These are phyloP conservation scores for Limnothrissa miodon DNA, from an alignment of 2,113 vertebrate species.

Conservation along the genomic window DNA sequence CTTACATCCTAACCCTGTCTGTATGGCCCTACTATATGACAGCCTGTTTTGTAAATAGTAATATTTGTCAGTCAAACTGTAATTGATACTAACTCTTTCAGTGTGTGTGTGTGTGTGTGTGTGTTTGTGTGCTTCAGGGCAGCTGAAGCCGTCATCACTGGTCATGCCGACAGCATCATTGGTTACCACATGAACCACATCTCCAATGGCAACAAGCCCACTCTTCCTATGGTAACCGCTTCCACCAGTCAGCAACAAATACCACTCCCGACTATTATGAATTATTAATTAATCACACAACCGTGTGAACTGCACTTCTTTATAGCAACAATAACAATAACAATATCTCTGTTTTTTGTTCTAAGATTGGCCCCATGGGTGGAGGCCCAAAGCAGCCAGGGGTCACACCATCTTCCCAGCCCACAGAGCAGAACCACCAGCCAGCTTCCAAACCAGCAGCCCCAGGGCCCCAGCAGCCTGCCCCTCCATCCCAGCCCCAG, in stretches of 20 bases:
- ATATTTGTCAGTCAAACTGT: background rate
- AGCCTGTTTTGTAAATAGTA: background rate
- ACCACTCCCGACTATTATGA: background rate
- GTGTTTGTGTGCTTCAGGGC: conserved; percentile 77
- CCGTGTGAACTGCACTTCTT: background rate
- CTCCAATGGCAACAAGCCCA: conserved; percentile 90
- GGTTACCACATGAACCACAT: conserved; percentile 98
- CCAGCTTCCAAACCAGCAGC: conserved; percentile 87
- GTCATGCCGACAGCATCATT: conserved; percentile 94
- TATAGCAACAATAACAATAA: background rate
- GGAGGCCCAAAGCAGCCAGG: conserved; percentile 81
- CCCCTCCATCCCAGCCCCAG: conserved; percentile 69
- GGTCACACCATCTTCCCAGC: conserved; percentile 62
- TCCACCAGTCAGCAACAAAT: background rate
- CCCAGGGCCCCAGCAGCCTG: conserved; percentile 75
- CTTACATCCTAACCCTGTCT: background rate
- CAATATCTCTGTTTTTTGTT: conserved; percentile 32
- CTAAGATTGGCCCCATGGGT: conserved; percentile 80
- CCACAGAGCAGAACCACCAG: conserved; percentile 88
- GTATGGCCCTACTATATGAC: background rate
- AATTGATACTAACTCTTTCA: background rate
- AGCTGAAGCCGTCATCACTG: conserved; percentile 94
- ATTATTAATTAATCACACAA: background rate
- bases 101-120: background rate
- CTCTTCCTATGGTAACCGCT: conserved; percentile 82